Base-by-base conservation (phyloP, 2,113 vertebrate species). In the Cyanocitta stelleri region DNA sequence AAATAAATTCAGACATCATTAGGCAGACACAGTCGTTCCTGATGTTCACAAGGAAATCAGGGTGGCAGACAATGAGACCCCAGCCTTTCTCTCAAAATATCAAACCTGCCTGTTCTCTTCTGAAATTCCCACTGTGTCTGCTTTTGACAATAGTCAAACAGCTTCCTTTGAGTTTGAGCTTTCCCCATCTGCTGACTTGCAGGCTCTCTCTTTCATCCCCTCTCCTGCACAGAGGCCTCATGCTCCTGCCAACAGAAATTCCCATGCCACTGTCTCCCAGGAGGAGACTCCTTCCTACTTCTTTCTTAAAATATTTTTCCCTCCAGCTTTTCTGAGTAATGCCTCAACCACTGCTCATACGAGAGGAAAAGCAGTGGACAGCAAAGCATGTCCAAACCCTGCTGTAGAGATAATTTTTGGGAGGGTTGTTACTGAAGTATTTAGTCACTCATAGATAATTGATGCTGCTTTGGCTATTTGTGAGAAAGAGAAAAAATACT, bases 1-100 rank as follows among this genome's bases (percentile, higher is more conserved):
- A 96, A 90, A 93, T 63, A 27, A 88, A 89, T 93, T 94, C 51
- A 89, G 83, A 61, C 30, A 52, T 83, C 71, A 55, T 63, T 79
- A 88, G 15, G 22, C 0, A 1, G 71, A 81, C 63, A 30, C n/a
- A 61, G 37, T 72, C 0, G 0, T 72, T 90, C 48, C 64, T 84
- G 48, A 74, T 63, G 56, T 41, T 90, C 68, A 26, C 44, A 56
- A 84, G 44, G 64, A 93, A 85, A 61, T 29, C 43, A 63, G 27
- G 24, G 59, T 58, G 52, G 39, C 43, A 83, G 63, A n/a, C 51
- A 89, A 9, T 39, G 43, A 85, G 11, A 61, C 33, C 52, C 32
- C 48, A 85, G 26, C 13, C 4, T 14, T 78, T 84, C 35, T 62
- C 67, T 88, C 35, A 71, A 84, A 92, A 86, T 81, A 89, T 81